phyloP scores from a whole-genome alignment of 1,140 invertebrate species.

The Neodiprion fabricii region DNA sequence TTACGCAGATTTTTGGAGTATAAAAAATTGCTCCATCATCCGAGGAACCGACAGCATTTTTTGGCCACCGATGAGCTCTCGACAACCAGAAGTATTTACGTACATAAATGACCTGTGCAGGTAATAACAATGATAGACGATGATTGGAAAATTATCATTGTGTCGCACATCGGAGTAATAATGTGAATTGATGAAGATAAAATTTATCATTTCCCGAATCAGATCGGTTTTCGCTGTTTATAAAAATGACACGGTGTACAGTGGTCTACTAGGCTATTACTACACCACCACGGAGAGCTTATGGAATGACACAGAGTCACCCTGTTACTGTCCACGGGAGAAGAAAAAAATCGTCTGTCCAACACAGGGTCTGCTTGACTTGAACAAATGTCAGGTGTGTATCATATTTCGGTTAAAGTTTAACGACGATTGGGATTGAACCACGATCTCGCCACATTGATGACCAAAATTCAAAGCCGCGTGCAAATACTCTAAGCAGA shows the following conservation, averaged over 20 bases:
- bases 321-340: slow-evolving; percentile 32
- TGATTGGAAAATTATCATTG: neutral
- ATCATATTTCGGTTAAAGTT: neutral
- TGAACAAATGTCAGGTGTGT: slow-evolving; percentile 34
- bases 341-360: slow-evolving; percentile 29
- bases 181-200: neutral
- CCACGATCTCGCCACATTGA: too few relatives aligned
- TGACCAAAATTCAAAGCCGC: too few relatives aligned
- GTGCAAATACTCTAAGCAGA: too few relatives aligned
- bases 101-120: slow-evolving; percentile 35
- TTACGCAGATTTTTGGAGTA: slow-evolving; percentile 26
- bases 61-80: slow-evolving; percentile 30
- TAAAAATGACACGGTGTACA: slow-evolving; percentile 17
- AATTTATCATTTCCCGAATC: neutral
- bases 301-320: slow-evolving; percentile 21
- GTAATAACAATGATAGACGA: slow-evolving; percentile 23
- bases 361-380: slow-evolving; percentile 34
- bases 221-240: slow-evolving; percentile 17
- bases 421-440: too few relatives aligned
- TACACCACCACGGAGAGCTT: slow-evolving; percentile 19
- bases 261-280: slow-evolving; percentile 27
- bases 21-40: slow-evolving; percentile 32
- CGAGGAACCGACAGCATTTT: slow-evolving; percentile 31
- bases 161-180: neutral
- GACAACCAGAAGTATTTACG: slow-evolving; percentile 7